Conservation (phyloP, 2,888 invertebrate species). For the Ernsta delagoae region DNA sequence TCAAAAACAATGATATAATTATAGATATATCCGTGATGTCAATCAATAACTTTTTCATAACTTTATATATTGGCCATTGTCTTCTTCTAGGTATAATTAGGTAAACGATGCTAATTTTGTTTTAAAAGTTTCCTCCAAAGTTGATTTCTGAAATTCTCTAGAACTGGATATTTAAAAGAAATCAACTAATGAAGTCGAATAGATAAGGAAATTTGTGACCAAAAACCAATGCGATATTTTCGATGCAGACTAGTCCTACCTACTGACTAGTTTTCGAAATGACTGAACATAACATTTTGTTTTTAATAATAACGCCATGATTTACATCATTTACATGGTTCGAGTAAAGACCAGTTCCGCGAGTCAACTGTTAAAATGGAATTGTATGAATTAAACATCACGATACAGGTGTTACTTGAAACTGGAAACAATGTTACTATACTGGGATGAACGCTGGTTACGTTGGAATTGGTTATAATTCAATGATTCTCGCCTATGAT, state of each 20-base stretch:
- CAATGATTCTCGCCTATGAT: constrained; percentile 21
- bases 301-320: constrained; percentile 32
- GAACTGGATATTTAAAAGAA: too few relatives aligned
- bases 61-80: neutral
- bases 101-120: neutral
- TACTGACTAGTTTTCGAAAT: too few relatives aligned
- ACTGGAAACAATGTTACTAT: constrained; percentile 31
- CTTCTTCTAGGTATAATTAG: neutral
- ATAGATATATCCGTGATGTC: neutral
- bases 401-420: constrained; percentile 30
- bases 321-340: constrained; percentile 8
- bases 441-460: constrained; percentile 4
- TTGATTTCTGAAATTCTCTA: too few relatives aligned
- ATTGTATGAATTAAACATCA: constrained; percentile 32
- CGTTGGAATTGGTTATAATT: constrained; percentile 25
- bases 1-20: neutral
- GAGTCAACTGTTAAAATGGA: constrained; percentile 20
- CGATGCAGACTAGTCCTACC: too few relatives aligned
- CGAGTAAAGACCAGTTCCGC: constrained; percentile 29
- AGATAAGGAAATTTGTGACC: too few relatives aligned
- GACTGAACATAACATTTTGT: too few relatives aligned
- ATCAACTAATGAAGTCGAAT: too few relatives aligned
- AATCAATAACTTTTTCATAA: neutral
- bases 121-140: too few relatives aligned
- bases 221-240: too few relatives aligned